phyloP scores from a whole-genome alignment of 2,797 vertebrate genomes.

The Odontamblyopus lacepedii region DNA sequence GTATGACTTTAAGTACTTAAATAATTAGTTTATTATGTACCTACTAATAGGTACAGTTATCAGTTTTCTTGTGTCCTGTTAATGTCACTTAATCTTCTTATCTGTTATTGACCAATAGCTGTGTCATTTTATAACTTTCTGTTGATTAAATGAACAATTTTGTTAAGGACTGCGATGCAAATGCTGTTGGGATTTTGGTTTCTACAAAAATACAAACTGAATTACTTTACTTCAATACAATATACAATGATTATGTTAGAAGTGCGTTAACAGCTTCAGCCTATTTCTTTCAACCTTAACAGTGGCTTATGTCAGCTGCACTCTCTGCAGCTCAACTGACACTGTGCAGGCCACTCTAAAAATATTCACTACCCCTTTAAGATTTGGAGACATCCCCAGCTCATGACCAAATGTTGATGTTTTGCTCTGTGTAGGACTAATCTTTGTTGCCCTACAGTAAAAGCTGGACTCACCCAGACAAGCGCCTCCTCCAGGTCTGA shows the following conservation, averaged over 20 bases:
- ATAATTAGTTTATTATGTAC: not conserved
- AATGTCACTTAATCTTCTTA: no score
- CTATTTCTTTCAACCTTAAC: no score
- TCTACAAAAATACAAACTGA: no score
- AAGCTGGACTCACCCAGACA: constrained; percentile 84
- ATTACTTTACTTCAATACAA: not conserved
- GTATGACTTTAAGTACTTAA: no score
- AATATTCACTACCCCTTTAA: not conserved
- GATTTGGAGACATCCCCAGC: constrained; percentile 22
- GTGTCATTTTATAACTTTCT: no score
- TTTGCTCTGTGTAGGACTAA: constrained; percentile 27
- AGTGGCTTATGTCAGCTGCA: no score
- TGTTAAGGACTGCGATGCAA: no score
- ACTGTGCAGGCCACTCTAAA: not conserved
- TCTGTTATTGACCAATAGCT: no score
- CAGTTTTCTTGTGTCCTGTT: no score
- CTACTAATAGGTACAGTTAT: not conserved
- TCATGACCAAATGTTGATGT: constrained; percentile 42
- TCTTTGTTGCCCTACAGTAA: constrained; percentile 13
- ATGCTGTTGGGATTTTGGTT: no score
- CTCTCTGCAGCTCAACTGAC: not conserved
- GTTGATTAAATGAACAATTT: no score
- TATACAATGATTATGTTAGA: not conserved
- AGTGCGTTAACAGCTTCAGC: not conserved
- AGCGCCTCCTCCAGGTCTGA: constrained; percentile 91